A percentile compares a stretch with the other conserved stretches of the same genome.
Conservation (phyloP, 2,797 vertebrate species). For the Syncerus caffer region DNA sequence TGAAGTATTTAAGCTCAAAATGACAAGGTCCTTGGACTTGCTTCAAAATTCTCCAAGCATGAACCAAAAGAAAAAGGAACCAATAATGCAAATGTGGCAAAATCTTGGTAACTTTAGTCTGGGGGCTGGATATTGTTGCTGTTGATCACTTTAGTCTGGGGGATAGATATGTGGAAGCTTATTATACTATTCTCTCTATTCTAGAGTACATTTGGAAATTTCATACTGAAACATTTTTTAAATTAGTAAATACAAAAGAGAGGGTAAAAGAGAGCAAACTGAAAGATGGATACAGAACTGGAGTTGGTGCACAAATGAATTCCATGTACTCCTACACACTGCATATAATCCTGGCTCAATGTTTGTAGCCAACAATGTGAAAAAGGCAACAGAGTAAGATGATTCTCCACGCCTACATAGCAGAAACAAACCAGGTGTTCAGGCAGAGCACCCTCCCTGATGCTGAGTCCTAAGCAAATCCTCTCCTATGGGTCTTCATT, state of each 20-base stretch:
- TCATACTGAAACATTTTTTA: neutral
- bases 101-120: neutral
- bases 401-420: neutral
- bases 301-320: neutral
- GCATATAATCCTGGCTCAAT: neutral
- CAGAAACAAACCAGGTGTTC: neutral
- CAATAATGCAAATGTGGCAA: neutral
- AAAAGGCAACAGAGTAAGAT: neutral
- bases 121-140: neutral
- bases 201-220: neutral
- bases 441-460: neutral
- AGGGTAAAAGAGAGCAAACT: neutral
- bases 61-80: neutral
- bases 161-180: neutral
- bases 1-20: neutral
- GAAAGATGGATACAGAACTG: neutral
- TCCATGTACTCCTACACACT: neutral
- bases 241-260: neutral
- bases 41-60: neutral
- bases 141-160: neutral
- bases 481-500: constrained; percentile 51
- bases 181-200: neutral
- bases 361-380: neutral
- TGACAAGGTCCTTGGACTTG: neutral
- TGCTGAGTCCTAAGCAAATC: neutral